These are phyloP conservation scores for Heliopora coerulea DNA, from an alignment of 92 coral and sea anemone species.

Conservation along the genomic window DNA sequence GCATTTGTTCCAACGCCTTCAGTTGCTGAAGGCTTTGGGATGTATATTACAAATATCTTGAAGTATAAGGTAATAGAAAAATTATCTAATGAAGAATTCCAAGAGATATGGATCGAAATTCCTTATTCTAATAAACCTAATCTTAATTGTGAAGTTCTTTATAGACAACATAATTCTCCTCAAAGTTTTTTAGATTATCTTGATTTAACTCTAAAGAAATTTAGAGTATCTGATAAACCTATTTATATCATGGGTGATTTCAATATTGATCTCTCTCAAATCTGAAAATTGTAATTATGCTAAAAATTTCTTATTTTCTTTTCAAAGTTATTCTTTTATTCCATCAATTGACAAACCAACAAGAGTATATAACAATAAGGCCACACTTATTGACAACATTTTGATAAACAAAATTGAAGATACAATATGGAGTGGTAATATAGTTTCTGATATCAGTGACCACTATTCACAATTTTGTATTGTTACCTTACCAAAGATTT, in stretches of 20 bases:
- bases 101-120: slow-evolving; percentile 55
- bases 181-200: slow-evolving; percentile 41
- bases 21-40: too few relatives aligned
- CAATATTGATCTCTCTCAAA: slow-evolving; percentile 20
- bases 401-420: slow-evolving; percentile 39
- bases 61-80: slow-evolving; percentile 44
- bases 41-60: too few relatives aligned
- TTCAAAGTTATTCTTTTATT: slow-evolving; percentile 44
- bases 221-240: slow-evolving; percentile 1
- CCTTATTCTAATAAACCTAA: slow-evolving; percentile 25
- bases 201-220: slow-evolving; percentile 39
- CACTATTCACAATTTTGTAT: slow-evolving; percentile 50
- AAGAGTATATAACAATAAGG: slow-evolving; percentile 44
- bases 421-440: slow-evolving; percentile 37
- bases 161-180: slow-evolving; percentile 58
- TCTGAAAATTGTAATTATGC: slow-evolving; percentile 41
- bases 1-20: too few relatives aligned
- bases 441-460: slow-evolving; percentile 49
- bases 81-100: slow-evolving; percentile 46
- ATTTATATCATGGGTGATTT: slow-evolving; percentile 14
- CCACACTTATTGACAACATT: slow-evolving; percentile 53
- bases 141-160: slow-evolving; percentile 52
- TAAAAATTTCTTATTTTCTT: slow-evolving; percentile 48
- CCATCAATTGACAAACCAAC: slow-evolving; percentile 58
- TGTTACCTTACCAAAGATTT: slow-evolving; percentile 6